phyloP scores from a whole-genome alignment of 1,140 invertebrate genomes.

The Drosophila bocqueti region DNA sequence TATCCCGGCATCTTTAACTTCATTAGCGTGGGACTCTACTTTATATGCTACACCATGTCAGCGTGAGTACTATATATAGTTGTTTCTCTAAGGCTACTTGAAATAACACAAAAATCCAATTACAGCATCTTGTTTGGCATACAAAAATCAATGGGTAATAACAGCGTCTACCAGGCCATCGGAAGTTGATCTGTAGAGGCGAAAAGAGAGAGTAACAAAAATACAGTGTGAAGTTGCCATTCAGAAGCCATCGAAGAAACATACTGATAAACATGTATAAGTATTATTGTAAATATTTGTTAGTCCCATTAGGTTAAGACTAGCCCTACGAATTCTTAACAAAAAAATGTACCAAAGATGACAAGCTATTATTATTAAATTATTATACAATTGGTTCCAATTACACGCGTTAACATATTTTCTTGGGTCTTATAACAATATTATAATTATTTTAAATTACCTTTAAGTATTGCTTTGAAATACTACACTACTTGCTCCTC shows the following conservation, averaged over 20 bases:
- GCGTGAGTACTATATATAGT: conserved; percentile 84
- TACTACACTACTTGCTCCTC: too few species aligned
- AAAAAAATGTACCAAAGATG: conserved; percentile 14
- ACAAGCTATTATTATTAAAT: background rate
- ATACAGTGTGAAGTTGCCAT: conserved; percentile 1
- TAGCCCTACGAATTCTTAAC: background rate
- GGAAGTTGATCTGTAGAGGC: conserved; percentile 44
- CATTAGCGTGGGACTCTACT: conserved; percentile 82
- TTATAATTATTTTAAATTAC: too few species aligned
- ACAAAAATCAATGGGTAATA: conserved; percentile 45
- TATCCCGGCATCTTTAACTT: conserved; percentile 87
- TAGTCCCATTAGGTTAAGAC: background rate
- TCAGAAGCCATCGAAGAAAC: conserved; percentile 21
- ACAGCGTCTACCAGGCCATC: conserved; percentile 47
- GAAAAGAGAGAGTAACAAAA: background rate
- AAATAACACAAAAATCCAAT: background rate
- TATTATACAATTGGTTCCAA: background rate
- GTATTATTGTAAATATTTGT: conserved; percentile 35
- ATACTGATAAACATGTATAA: background rate
- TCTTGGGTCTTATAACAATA: too few species aligned
- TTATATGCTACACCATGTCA: conserved; percentile 84
- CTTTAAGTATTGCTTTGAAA: too few species aligned
- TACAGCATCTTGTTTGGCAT: conserved; percentile 63
- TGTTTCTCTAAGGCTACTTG: rapidly evolving
- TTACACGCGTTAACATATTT: too few species aligned